Percentiles rank a stretch among this genome's conserved stretches.
phyloP scores from a whole-genome alignment of 92 coral and sea anemone genomes.

The Parazoanthus darwini region DNA sequence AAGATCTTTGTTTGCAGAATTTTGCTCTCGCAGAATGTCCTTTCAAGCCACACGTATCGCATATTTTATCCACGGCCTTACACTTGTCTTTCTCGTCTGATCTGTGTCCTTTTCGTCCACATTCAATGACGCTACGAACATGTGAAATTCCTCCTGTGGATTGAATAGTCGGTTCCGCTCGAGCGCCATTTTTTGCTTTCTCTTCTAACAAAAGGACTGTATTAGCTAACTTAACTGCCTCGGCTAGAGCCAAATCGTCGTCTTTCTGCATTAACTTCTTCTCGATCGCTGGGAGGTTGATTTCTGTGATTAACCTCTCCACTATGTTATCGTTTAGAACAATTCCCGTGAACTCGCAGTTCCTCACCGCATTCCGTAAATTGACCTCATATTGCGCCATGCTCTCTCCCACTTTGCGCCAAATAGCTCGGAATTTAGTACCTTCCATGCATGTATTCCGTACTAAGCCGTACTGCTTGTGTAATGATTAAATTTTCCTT shows the following conservation, averaged over 20 bases:
- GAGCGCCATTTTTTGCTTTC: background rate
- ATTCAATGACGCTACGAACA: constrained; percentile 22
- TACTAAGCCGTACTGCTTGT: constrained; percentile 2
- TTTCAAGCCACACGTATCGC: constrained; percentile 4
- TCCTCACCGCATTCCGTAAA: constrained; percentile 25
- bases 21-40: constrained; percentile 26
- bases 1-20: constrained; percentile 9
- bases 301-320: constrained; percentile 17
- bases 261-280: constrained; percentile 20
- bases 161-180: constrained; percentile 3
- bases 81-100: constrained; percentile 26
- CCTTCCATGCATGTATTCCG: constrained; percentile 24
- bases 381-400: constrained; percentile 22
- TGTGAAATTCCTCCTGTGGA: constrained; percentile 4
- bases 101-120: constrained; percentile 20
- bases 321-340: background rate
- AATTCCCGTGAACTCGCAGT: constrained; percentile 18
- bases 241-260: too few relatives aligned
- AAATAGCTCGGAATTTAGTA: constrained; percentile 38
- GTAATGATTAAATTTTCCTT: background rate
- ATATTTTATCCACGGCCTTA: constrained; percentile 12
- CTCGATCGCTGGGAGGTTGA: constrained; percentile 3
- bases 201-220: constrained; percentile 25
- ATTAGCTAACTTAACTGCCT: constrained; percentile 16
- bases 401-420: constrained; percentile 7